phyloP scores from a whole-genome alignment of 2,888 invertebrate species.

The Caenorhabditis sinica region DNA sequence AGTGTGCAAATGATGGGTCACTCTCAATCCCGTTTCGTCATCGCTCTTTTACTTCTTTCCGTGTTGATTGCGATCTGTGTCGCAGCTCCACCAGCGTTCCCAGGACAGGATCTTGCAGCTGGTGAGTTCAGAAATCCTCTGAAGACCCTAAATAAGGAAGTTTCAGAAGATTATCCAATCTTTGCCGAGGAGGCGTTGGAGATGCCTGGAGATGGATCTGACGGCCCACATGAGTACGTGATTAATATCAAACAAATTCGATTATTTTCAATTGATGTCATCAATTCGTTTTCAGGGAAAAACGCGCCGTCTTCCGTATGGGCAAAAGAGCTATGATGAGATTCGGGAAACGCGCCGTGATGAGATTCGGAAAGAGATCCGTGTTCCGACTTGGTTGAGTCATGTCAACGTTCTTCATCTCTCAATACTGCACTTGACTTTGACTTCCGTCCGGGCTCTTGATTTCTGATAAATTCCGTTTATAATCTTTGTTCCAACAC shows the following conservation, averaged over 20 bases:
- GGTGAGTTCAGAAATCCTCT: neutral
- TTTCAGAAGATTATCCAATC: constrained; percentile 15
- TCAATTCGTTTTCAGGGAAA: constrained; percentile 41
- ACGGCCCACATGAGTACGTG: constrained; percentile 41
- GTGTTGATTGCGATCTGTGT: constrained; percentile 36
- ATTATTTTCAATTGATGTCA: constrained; percentile 10
- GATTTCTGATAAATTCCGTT: constrained; percentile 3
- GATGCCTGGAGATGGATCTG: constrained; percentile 8
- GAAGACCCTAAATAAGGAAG: neutral
- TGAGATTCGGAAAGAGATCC: constrained; percentile 73
- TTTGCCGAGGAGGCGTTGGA: constrained; percentile 36
- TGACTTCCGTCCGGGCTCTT: constrained; percentile 46
- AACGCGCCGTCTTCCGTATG: constrained; percentile 63
- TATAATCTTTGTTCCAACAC: constrained; percentile 8
- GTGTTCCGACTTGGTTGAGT: constrained; percentile 69
- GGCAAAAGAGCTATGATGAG: constrained; percentile 74
- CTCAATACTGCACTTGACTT: constrained; percentile 44
- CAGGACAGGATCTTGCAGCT: constrained; percentile 11
- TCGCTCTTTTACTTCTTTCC: constrained; percentile 36
- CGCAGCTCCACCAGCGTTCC: constrained; percentile 15
- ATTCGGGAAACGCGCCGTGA: constrained; percentile 73
- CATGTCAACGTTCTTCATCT: neutral
- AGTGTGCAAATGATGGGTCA: constrained; percentile 62
- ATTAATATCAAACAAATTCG: neutral
- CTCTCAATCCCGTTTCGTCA: constrained; percentile 43